phyloP scores from a whole-genome alignment of 1,140 invertebrate genomes.

The Heliconius hermathena region DNA sequence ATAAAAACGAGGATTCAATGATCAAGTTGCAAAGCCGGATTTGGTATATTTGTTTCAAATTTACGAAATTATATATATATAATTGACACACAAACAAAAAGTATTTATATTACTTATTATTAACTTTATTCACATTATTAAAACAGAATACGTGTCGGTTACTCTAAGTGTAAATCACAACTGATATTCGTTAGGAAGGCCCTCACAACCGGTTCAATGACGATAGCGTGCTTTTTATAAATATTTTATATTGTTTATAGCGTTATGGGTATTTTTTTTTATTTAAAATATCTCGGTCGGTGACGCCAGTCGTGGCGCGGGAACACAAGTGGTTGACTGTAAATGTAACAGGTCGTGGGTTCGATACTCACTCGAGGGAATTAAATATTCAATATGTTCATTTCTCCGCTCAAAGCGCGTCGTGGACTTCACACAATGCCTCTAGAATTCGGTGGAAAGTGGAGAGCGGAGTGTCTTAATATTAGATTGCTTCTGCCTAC shows the following conservation, averaged over 20 bases:
- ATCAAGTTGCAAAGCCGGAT: conserved; percentile 1
- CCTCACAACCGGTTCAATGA: conserved; percentile 45
- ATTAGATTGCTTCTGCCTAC: no score
- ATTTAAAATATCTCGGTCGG: not conserved
- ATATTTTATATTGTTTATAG: not conserved
- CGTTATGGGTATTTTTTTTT: not conserved
- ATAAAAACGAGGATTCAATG: not conserved
- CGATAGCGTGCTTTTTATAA: conserved; percentile 35
- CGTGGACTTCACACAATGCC: no score
- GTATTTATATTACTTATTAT: not conserved
- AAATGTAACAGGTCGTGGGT: not conserved
- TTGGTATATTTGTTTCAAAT: not conserved
- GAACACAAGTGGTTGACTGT: not conserved
- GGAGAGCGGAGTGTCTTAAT: no score
- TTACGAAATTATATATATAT: not conserved
- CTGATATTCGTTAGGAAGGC: conserved; percentile 38
- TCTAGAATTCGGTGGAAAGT: no score
- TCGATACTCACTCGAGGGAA: not conserved
- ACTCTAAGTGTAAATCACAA: conserved; percentile 36
- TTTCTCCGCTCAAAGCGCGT: no score
- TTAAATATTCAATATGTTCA: no score
- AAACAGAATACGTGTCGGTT: conserved; percentile 35
- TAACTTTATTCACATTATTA: conserved; percentile 2
- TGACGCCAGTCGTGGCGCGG: no score
- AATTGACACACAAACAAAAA: not conserved